Evolutionary conservation across 2,888 invertebrate genomes (phyloP), one percentile per base, ranked within the genome.

Genomic region (Tricholauxania praeusta): DNA sequence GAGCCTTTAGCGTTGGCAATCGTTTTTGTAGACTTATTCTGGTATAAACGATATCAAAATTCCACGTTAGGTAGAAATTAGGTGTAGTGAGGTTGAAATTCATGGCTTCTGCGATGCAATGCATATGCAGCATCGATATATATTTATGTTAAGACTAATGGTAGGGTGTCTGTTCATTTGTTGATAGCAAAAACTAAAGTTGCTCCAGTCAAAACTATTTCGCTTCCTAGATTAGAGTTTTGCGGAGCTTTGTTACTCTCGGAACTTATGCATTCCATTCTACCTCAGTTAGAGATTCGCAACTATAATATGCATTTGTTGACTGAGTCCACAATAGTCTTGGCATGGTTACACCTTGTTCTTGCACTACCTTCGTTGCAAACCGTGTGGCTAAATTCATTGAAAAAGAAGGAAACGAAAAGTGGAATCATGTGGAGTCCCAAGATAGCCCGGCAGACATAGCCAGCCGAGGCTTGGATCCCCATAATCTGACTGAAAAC

Each of bases 391-490:
- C 72, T 4, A 65, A 76, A 55, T 73, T 77, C 7, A 49, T 32
- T 10, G 62, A 68, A n/a, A 52, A 62, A 15, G 28, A 65, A 1
- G 39, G 63, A 39, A 19, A 7, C n/a, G n/a, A 19, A 7, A n/a
- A 71, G 12, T 76, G 77, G 74, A 22, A 32, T 22, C 75, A 77
- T 51, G 76, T 77, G 3, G 28, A 51, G 0, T 75, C 77, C 0
- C 59, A 72, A 10, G 10, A 65, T 3, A 78, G 75, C 53, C 74
- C 77, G 0, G 75, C 76, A 2, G 76, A 78, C 59, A 28, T 74
- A 10, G 73, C 67, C 12, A 74, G 72, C 22, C 64, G 75, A 49
- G 74, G 78, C 4, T 19, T 75, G 47, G 52, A 39, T 53, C 64
- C 74, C 7, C n/a, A 63, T 12, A 75, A 72, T 8, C 49, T 72